phyloP scores from a whole-genome alignment of 2,113 vertebrate genomes.

The Hoplias malabaricus region DNA sequence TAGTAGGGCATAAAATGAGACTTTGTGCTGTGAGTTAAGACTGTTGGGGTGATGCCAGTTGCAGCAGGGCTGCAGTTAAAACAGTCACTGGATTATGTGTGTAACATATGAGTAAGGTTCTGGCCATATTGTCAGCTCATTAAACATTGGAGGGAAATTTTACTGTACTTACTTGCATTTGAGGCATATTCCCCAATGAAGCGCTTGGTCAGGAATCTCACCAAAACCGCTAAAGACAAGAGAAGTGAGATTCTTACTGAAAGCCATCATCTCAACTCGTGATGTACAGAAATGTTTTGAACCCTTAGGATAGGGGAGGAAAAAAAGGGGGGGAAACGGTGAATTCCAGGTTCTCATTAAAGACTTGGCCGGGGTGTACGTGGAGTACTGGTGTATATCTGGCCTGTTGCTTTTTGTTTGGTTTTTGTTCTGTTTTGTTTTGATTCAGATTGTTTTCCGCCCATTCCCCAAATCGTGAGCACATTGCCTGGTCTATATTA shows the following conservation, averaged over 20 bases:
- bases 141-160: slow-evolving; percentile 33
- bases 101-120: not conserved
- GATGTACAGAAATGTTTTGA: not conserved
- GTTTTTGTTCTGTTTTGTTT: too few species aligned
- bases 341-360: slow-evolving; percentile 30
- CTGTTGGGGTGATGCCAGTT: slow-evolving; percentile 14
- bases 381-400: slow-evolving; percentile 3
- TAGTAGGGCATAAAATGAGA: slow-evolving; percentile 4
- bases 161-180: slow-evolving; percentile 72
- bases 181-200: slow-evolving; percentile 79
- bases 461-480: not conserved
- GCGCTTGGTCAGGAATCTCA: slow-evolving; percentile 75
- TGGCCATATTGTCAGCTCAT: not conserved
- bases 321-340: not conserved
- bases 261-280: not conserved
- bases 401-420: too few species aligned
- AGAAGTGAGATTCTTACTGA: slow-evolving; percentile 12
- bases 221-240: slow-evolving; percentile 66
- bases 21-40: slow-evolving; percentile 4
- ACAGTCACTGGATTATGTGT: not conserved
- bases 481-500: slow-evolving; percentile 39
- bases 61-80: not conserved
- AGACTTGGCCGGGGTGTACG: slow-evolving; percentile 21
- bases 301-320: not conserved
- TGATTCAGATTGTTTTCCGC: too few species aligned